Evolutionary conservation across 2,113 vertebrate genomes (phyloP).

Genomic region (Tragelaphus scriptus): DNA sequence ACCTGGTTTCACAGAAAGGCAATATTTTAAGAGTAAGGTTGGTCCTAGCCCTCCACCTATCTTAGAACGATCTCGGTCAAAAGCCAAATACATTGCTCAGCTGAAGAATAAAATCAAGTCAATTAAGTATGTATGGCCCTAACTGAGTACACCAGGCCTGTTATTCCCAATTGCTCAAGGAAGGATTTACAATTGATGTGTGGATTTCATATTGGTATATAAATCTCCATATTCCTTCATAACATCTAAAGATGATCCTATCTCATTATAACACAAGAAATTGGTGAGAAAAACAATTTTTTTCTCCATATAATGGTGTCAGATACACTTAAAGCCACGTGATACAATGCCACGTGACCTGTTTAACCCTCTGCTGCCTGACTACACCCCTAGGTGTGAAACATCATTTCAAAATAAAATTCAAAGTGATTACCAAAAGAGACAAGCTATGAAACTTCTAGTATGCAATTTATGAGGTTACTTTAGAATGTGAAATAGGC

Average conservation of each 20-base stretch:
- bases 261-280: not conserved
- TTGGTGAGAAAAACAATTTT: not conserved
- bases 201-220: conserved; percentile 11
- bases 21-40: conserved; percentile 75
- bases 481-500: too few relatives aligned
- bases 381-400: not conserved
- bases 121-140: not conserved
- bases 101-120: conserved; percentile 59
- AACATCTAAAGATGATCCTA: not conserved
- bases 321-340: not conserved
- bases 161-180: not conserved
- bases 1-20: conserved; percentile 66
- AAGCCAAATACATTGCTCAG: conserved; percentile 69
- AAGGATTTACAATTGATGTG: not conserved
- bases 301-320: not conserved
- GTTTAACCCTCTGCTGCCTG: conserved; percentile 32
- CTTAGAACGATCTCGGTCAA: conserved; percentile 57
- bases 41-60: conserved; percentile 64
- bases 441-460: not conserved
- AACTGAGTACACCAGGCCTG: not conserved
- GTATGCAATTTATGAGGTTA: not conserved
- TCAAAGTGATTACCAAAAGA: not conserved
- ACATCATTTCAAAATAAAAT: not conserved
- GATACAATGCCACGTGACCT: not conserved
- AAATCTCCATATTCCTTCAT: conserved; percentile 12